Conservation (phyloP, 2,113 vertebrate genomes). For the Corythaeola cristata region DNA sequence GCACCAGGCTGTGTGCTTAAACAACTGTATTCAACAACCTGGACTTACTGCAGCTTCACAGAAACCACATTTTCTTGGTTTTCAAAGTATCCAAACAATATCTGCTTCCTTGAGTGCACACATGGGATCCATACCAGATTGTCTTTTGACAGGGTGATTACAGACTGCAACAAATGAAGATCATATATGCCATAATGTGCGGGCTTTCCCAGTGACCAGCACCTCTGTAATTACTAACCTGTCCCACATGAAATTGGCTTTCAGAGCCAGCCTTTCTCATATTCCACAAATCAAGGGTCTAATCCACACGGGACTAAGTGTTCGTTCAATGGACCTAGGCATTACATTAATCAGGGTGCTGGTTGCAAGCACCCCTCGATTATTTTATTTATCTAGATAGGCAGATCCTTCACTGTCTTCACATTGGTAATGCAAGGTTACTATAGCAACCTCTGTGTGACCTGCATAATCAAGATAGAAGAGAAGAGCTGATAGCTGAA, state of each 20-base stretch:
- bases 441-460: constrained; percentile 49
- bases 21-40: background rate
- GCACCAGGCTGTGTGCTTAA: background rate
- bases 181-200: background rate
- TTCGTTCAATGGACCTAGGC: background rate
- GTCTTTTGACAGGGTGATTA: constrained; percentile 27
- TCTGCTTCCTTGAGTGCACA: background rate
- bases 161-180: constrained; percentile 26
- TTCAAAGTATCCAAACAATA: background rate
- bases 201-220: background rate
- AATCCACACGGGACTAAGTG: background rate
- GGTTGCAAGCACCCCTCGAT: background rate
- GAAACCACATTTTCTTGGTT: background rate
- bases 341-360: background rate
- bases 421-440: constrained; percentile 9
- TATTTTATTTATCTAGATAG: constrained; percentile 12
- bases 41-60: constrained; percentile 46
- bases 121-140: background rate
- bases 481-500: background rate
- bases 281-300: background rate
- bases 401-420: background rate
- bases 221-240: background rate
- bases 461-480: constrained; percentile 21
- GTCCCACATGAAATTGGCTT: background rate
- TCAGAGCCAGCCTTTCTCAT: background rate